These are phyloP conservation scores for Philantomba maxwellii DNA, from an alignment of 2,113 vertebrate genomes.

Conservation along the genomic window DNA sequence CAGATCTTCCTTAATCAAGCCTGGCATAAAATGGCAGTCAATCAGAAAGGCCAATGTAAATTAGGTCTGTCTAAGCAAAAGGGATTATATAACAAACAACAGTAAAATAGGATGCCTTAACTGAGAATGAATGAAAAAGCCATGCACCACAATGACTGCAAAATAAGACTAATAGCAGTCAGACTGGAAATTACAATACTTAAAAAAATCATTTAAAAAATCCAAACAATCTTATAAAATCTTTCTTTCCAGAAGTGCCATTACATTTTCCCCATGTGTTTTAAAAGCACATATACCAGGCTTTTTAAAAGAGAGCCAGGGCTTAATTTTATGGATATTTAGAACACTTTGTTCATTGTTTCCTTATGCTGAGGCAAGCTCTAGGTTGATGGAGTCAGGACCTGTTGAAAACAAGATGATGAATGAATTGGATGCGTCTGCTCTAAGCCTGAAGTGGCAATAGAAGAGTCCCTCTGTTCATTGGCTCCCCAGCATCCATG, in stretches of 20 bases:
- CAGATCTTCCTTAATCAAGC: neutral
- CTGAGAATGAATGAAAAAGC: neutral
- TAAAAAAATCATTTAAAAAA: neutral
- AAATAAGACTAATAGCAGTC: neutral
- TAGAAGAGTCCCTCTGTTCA: neutral
- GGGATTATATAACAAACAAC: slow-evolving; percentile 7
- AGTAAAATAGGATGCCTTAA: neutral
- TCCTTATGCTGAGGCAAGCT: neutral
- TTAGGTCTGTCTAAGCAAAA: slow-evolving; percentile 11
- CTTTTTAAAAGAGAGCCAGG: neutral
- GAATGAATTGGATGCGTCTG: slow-evolving; percentile 9
- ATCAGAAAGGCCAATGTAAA: neutral
- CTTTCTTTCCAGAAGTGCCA: neutral
- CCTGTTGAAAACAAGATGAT: slow-evolving; percentile 9
- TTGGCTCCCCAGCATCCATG: neutral
- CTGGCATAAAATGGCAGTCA: slow-evolving; percentile 17
- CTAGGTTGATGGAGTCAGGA: slow-evolving; percentile 3
- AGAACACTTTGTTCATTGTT: slow-evolving; percentile 25
- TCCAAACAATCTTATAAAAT: neutral
- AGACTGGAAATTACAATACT: neutral
- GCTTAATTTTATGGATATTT: slow-evolving; percentile 29
- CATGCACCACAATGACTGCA: neutral
- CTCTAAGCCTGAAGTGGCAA: neutral
- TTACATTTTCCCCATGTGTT: neutral
- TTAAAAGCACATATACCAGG: neutral